Evolutionary conservation across 2,797 vertebrate genomes (phyloP).

Genomic region (Spinus pinus): DNA sequence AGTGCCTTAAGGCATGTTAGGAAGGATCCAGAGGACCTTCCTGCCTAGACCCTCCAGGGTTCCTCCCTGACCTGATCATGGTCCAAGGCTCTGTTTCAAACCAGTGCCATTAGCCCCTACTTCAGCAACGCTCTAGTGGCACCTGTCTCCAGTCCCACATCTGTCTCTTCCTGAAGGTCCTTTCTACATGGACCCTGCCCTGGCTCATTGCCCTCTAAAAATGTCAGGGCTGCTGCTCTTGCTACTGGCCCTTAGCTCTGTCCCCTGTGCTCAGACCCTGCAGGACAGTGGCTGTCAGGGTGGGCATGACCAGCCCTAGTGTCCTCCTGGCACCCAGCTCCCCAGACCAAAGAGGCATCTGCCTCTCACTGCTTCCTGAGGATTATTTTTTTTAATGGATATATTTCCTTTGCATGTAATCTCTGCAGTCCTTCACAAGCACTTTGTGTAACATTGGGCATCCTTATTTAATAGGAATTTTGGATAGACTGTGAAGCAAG

Average conservation of each 20-base stretch:
- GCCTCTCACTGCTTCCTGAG: not conserved
- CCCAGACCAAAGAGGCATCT: not conserved
- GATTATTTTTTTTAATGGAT: not conserved
- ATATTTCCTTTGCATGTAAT: not conserved
- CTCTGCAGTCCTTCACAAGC: not conserved
- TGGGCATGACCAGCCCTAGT: not conserved
- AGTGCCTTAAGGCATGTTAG: not conserved
- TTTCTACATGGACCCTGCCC: not conserved
- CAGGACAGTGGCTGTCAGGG: accelerated
- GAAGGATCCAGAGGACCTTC: not conserved
- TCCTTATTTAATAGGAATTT: not conserved
- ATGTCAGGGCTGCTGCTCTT: not conserved
- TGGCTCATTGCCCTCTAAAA: not conserved
- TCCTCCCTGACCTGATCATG: not conserved
- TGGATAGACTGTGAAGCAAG: not conserved
- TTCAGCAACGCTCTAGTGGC: accelerated
- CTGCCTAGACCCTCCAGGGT: not conserved
- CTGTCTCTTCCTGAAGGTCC: not conserved
- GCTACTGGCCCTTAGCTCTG: not conserved
- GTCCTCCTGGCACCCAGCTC: accelerated
- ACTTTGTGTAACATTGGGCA: not conserved
- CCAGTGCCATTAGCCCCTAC: not conserved
- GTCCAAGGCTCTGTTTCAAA: not conserved
- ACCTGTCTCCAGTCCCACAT: accelerated
- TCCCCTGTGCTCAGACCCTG: not conserved